Evolutionary conservation across 1,140 invertebrate genomes (phyloP).

Genomic region (Asbolus verrucosus): DNA sequence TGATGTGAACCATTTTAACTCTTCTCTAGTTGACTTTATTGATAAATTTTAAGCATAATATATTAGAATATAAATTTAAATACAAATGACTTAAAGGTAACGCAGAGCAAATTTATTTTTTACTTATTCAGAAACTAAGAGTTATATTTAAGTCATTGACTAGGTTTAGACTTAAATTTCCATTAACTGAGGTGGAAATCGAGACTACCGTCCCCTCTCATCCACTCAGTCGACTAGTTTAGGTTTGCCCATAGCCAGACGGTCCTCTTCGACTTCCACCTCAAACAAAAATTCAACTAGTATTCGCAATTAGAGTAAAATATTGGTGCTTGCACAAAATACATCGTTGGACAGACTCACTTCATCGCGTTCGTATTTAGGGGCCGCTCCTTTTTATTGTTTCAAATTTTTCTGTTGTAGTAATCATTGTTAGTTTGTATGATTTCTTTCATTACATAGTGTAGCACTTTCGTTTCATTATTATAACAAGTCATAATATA

Average conservation of each 20-base stretch:
- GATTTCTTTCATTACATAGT: conserved; percentile 13
- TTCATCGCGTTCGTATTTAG: conserved; percentile 9
- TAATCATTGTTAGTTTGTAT: no score
- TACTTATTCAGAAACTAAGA: conserved; percentile 26
- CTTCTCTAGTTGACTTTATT: conserved; percentile 36
- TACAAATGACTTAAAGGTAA: conserved; percentile 28
- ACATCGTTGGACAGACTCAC: conserved; percentile 3
- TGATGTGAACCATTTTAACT: conserved; percentile 37
- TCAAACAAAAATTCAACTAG: conserved; percentile 36
- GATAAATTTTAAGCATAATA: conserved; percentile 35
- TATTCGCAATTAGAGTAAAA: conserved; percentile 47
- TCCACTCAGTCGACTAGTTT: conserved; percentile 30
- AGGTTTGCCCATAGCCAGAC: conserved; percentile 14
- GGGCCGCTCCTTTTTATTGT: conserved; percentile 10
- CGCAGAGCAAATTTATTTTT: conserved; percentile 34
- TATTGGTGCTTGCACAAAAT: conserved; percentile 50
- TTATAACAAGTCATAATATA: conserved; percentile 19
- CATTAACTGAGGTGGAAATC: conserved; percentile 13
- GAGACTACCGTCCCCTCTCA: conserved; percentile 6
- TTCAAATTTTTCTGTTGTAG: neutral
- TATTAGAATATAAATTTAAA: conserved; percentile 25
- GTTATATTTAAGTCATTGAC: conserved; percentile 38
- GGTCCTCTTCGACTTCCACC: conserved; percentile 37
- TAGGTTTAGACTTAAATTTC: conserved; percentile 33
- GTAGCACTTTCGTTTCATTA: neutral